These are phyloP conservation scores for Anorthoa munda DNA, from an alignment of 2,888 invertebrate species.

Conservation along the genomic window DNA sequence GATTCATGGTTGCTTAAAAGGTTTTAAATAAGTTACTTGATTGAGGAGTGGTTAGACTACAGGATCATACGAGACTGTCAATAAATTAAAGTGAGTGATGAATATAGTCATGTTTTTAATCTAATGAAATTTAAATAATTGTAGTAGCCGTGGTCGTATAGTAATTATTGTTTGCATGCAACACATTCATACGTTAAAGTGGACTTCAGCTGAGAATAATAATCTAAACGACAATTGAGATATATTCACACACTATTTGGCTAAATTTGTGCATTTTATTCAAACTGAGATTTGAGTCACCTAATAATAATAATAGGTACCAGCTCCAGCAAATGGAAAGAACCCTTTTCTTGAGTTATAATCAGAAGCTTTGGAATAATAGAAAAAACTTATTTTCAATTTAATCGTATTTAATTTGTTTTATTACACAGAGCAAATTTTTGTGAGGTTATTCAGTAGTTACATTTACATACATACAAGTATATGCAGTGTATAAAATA, in stretches of 20 bases:
- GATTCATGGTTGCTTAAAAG: slow-evolving; percentile 39
- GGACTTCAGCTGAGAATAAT: no score
- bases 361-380: neutral
- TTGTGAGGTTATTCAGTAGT: no score
- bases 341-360: neutral
- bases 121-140: slow-evolving; percentile 18
- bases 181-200: neutral
- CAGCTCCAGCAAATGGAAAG: neutral
- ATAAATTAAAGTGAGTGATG: slow-evolving; percentile 13
- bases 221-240: no score
- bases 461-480: no score
- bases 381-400: neutral
- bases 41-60: neutral
- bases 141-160: neutral
- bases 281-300: neutral
- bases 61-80: slow-evolving; percentile 12
- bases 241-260: neutral
- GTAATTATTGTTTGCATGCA: slow-evolving; percentile 67
- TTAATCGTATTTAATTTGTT: neutral
- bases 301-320: no score
- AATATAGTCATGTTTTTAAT: slow-evolving; percentile 27
- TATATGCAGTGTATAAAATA: no score
- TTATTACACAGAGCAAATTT: neutral
- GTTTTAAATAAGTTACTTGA: neutral
- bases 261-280: no score